Evolutionary conservation across 2,797 vertebrate species (phyloP), one percentile per base, ranked within the genome.

Genomic region (Myripristis jacobus): DNA sequence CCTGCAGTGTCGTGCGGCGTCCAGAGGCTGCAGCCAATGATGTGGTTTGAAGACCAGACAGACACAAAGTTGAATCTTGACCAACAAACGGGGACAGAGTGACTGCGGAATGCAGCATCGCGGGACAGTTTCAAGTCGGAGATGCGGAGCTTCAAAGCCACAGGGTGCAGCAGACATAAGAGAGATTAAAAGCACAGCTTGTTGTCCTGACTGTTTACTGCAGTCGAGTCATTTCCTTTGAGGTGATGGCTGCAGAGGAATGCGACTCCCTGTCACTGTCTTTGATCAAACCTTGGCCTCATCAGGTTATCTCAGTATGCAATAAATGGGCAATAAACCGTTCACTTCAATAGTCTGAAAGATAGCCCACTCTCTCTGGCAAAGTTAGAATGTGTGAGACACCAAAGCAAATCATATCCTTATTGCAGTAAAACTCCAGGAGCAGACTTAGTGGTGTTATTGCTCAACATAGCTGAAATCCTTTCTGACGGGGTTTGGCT

Each of bases 111-210:
- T 82, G 80, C 59, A 61, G 75, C 68, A 73, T 86, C 77, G 74
- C 71, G 62, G 66, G 85, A 87, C 31, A 56, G 77, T 77, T 88
- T 84, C 73, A 82, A 68, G 59, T 58, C 41, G 38, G 66, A 79
- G 76, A 71, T 78, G 78, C n/a, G 54, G 66, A 69, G 80, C 82
- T 71, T 86, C 72, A 89, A 88, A 91, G 86, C 73, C 56, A 15
- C 48, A 27, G 82, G 85, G 81, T 79, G 85, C 82, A 61, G 31
- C 80, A 84, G 76, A 87, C 85, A 90, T 83, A 82, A 89, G 80
- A 87, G 70, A 83, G 86, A 92, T 91, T 81, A 93, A 91, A 91
- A 82, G 79, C 85, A 83, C 85, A 87, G 86, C 85, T 82, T 88
- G 87, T 76, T 80, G 78, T 85, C 81, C 53, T 70, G 82, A 21